Evolutionary conservation across 2,888 invertebrate genomes (phyloP), one percentile per base, ranked within the genome.

Genomic region (Phasia obesa): DNA sequence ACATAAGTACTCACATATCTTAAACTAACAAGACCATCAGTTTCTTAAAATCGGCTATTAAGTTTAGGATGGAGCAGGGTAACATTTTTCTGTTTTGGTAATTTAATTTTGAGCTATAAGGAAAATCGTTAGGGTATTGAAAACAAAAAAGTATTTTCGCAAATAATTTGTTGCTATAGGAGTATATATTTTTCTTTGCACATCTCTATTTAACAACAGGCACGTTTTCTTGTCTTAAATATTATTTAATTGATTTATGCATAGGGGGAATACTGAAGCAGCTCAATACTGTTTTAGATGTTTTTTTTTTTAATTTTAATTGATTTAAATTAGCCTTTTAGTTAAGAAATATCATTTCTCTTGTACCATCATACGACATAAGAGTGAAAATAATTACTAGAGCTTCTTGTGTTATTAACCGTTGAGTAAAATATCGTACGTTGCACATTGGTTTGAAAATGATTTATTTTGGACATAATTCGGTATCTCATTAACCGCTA

Each of bases 321-420:
- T 75, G 49, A 67, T 76, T 76, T 76, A 67, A 67, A 67, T 59
- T 7, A 11, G n/a, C n/a, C 59, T 67, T 4, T 31, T 19, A 55
- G 55, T 53, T 49, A 75, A 53, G 13, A 15, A 19, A 25, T 59
- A 21, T 15, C 15, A 38, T 59, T 1, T n/a, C 42, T 49, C n/a
- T 51, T n/a, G 35, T 49, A 17, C 25, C 35, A 21, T 62, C 15
- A 4, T n/a, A 53, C 25, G 53, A 53, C 69, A 59, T 44, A 27
- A 13, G 35, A 31, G 77, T 49, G 55, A 70, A 64, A 70, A 70
- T 53, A 38, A 47, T 44, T 62, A 70, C 31, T 77, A 47, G 55
- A 69, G 77, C 62, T 70, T 53, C 62, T 70, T 77, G 69, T 70
- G 13, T 70, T 77, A 38, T 11, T 35, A 35, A n/a, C n/a, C n/a